phyloP scores from a whole-genome alignment of 2,888 invertebrate genomes.

The Merodon equestris region DNA sequence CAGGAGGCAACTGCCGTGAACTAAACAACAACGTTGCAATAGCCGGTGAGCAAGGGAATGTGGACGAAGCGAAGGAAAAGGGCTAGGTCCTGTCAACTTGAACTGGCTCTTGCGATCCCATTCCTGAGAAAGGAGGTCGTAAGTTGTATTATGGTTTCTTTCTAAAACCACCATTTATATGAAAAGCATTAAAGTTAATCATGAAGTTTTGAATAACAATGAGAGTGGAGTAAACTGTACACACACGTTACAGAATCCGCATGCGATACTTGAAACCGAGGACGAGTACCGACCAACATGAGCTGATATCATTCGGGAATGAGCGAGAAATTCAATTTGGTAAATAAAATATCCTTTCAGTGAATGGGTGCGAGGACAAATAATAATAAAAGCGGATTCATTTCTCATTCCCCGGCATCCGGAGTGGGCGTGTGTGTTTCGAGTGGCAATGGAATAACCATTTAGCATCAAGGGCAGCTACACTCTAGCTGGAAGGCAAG shows the following conservation, averaged over 20 bases:
- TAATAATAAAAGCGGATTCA: conserved; percentile 31
- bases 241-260: conserved; percentile 3
- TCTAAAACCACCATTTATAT: conserved; percentile 34
- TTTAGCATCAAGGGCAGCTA: conserved; percentile 16
- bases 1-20: too few species aligned
- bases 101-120: too few species aligned
- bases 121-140: conserved; percentile 35
- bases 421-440: conserved; percentile 16
- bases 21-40: too few species aligned
- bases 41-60: conserved; percentile 2
- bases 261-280: conserved; percentile 16
- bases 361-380: background rate
- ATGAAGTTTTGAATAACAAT: conserved; percentile 66
- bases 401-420: conserved; percentile 2
- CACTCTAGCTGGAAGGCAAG: conserved; percentile 17
- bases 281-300: background rate
- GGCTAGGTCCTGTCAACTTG: conserved; percentile 25
- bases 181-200: conserved; percentile 63
- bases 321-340: conserved; percentile 41
- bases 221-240: conserved; percentile 4
- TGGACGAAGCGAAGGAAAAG: conserved; percentile 19
- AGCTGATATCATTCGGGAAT: conserved; percentile 1
- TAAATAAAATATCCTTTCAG: background rate
- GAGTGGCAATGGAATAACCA: conserved; percentile 58
- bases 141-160: conserved; percentile 52